A percentile compares a stretch with the other conserved stretches of the same genome.
Conservation (phyloP, 2,797 vertebrate species). For the Neolamprologus multifasciatus region DNA sequence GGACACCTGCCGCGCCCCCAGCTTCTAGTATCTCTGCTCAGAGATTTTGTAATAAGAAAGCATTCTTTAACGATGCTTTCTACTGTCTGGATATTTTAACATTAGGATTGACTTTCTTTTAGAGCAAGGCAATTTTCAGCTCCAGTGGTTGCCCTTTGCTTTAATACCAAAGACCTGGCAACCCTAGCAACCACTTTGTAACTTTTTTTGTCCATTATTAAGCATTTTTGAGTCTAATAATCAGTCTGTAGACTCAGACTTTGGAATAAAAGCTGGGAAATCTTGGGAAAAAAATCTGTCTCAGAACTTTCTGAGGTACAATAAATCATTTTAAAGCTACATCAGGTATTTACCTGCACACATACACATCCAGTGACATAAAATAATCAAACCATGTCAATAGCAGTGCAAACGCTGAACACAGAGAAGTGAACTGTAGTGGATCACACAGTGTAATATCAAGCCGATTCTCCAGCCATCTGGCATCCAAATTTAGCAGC, state of each 20-base stretch:
- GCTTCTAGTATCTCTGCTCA: background rate
- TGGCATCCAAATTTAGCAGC: constrained; percentile 66
- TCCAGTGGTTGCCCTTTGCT: background rate
- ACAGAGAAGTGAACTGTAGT: constrained; percentile 5
- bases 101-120: background rate
- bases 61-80: background rate
- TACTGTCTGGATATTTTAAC: background rate
- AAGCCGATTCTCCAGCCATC: constrained; percentile 55
- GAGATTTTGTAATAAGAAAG: background rate
- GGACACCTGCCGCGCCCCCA: rapidly evolving
- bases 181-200: too few species aligned
- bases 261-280: background rate
- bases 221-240: background rate
- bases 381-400: background rate
- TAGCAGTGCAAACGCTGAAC: background rate
- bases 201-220: background rate
- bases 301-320: background rate
- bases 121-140: background rate
- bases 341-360: background rate
- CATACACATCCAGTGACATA: background rate
- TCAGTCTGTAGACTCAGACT: background rate
- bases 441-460: constrained; percentile 24
- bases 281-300: background rate
- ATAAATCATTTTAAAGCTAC: background rate
- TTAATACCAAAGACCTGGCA: background rate